phyloP scores from a whole-genome alignment of 1,140 invertebrate genomes.

The Harlomillsia oculata region DNA sequence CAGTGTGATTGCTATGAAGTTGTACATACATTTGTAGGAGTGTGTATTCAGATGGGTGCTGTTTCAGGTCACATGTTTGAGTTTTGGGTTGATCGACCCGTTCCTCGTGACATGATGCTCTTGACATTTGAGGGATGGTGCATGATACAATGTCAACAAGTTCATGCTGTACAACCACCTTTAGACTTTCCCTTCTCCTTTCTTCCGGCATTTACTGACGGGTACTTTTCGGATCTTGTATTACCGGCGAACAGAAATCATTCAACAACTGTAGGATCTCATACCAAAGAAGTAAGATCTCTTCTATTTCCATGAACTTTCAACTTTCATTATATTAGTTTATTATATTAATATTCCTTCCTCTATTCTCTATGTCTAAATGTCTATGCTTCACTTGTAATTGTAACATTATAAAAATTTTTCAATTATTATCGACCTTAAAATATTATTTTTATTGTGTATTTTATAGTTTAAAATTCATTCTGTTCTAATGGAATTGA shows the following conservation, averaged over 20 bases:
- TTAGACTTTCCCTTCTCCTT: constrained; percentile 49
- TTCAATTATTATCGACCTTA: too few species aligned
- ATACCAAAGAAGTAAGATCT: too few species aligned
- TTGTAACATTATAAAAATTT: too few species aligned
- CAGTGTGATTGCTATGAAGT: constrained; percentile 58
- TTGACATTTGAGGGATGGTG: constrained; percentile 55
- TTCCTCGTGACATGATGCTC: constrained; percentile 47
- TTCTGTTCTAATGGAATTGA: constrained; percentile 48
- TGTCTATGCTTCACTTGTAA: too few species aligned
- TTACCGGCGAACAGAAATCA: constrained; percentile 8
- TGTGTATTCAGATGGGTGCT: constrained; percentile 49
- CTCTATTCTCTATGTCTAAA: too few species aligned
- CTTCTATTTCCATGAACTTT: too few species aligned
- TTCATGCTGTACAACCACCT: constrained; percentile 38
- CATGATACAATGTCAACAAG: constrained; percentile 51
- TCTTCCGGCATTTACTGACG: constrained; percentile 52
- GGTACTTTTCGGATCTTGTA: constrained; percentile 52
- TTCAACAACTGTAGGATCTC: too few species aligned
- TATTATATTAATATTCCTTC: too few species aligned
- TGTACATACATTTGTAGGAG: constrained; percentile 38
- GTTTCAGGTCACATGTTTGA: constrained; percentile 57
- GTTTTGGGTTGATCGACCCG: constrained; percentile 49
- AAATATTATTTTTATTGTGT: too few species aligned
- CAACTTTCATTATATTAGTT: too few species aligned
- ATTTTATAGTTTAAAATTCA: constrained; percentile 57